Evolutionary conservation across 35 echinoderm and acorn worm genomes (phyloP).

Genomic region (Anneissia japonica): DNA sequence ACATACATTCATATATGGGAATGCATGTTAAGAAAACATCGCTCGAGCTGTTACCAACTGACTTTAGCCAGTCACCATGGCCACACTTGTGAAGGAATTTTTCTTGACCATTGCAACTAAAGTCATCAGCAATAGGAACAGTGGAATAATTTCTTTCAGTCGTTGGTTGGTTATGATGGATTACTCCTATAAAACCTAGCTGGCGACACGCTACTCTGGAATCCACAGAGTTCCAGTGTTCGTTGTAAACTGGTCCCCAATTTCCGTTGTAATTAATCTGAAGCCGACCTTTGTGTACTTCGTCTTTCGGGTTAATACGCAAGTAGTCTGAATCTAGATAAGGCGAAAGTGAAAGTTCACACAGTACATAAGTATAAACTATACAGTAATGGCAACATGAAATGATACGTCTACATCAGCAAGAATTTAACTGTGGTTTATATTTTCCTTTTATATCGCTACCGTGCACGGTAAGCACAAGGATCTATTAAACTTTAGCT

Average conservation of each 20-base stretch:
- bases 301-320: not conserved
- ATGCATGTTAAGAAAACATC: not conserved
- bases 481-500: no score
- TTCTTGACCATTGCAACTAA: not conserved
- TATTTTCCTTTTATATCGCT: no score
- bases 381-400: no score
- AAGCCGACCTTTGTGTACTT: not conserved
- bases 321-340: not conserved
- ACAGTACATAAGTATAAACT: no score
- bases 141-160: not conserved
- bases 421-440: no score
- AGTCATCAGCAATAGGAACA: not conserved
- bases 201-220: slow-evolving; percentile 71
- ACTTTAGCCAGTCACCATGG: not conserved
- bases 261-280: slow-evolving; percentile 13
- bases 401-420: no score
- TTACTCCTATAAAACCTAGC: slow-evolving; percentile 33
- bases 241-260: slow-evolving; percentile 67
- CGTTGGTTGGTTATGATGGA: not conserved
- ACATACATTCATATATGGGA: not conserved
- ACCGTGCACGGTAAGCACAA: no score
- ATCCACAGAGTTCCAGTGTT: slow-evolving; percentile 54
- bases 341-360: no score
- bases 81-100: not conserved
- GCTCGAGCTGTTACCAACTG: not conserved